Conservation (phyloP, 2,888 invertebrate species). For the Sarcophaga caerulescens region DNA sequence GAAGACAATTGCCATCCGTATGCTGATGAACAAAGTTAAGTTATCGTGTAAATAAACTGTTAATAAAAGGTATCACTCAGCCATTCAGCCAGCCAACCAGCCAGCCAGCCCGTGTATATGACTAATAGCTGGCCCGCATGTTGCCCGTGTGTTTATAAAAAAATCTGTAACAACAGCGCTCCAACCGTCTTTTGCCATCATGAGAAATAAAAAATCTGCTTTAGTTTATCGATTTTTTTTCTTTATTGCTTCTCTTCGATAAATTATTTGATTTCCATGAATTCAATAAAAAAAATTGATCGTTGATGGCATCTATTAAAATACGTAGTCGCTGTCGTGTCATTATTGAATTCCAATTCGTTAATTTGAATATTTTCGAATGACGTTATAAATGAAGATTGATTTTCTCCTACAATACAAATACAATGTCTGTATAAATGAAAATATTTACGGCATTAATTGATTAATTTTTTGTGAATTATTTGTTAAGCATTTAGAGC, state of each 20-base stretch:
- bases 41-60: slow-evolving; percentile 17
- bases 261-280: neutral
- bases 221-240: neutral
- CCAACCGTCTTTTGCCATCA: neutral
- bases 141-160: slow-evolving; percentile 44
- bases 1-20: neutral
- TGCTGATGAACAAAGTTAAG: too few species aligned
- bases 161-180: neutral
- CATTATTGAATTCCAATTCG: too few species aligned
- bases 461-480: too few species aligned
- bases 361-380: too few species aligned
- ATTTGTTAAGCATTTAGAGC: too few species aligned
- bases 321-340: too few species aligned
- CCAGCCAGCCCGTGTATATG: too few species aligned
- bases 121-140: slow-evolving; percentile 59
- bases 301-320: slow-evolving; percentile 16
- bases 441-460: too few species aligned
- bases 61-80: slow-evolving; percentile 25
- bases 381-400: too few species aligned
- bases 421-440: too few species aligned
- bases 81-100: too few species aligned
- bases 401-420: too few species aligned
- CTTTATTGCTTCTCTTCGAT: neutral
- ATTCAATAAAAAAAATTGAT: slow-evolving; percentile 26
- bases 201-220: slow-evolving; percentile 11